phyloP scores from a whole-genome alignment of 2,113 vertebrate genomes.

The Panthera tigris region DNA sequence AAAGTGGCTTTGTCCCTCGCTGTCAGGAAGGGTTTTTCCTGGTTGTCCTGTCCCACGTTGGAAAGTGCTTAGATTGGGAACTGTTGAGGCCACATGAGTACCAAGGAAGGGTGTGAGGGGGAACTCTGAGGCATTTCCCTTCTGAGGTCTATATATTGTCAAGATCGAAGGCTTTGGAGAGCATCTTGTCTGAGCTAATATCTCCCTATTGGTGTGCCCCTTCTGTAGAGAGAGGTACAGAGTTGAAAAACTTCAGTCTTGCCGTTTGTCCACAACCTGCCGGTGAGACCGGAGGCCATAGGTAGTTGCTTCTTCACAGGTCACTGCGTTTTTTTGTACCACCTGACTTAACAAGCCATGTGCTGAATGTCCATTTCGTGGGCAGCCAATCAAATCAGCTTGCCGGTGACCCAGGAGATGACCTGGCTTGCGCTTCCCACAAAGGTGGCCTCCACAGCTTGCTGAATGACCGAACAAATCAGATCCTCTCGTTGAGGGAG shows the following conservation, averaged over 20 bases:
- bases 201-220: neutral
- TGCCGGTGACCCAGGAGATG: neutral
- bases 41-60: neutral
- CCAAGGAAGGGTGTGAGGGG: neutral
- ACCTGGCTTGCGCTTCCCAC: neutral
- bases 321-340: neutral
- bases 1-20: neutral
- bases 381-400: neutral
- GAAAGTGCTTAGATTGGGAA: neutral
- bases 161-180: neutral
- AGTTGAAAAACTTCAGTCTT: neutral
- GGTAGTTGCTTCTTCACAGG: neutral
- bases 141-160: neutral
- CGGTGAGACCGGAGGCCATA: neutral
- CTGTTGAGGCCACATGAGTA: neutral
- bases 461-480: neutral
- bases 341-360: neutral
- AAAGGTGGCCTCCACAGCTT: neutral
- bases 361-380: neutral
- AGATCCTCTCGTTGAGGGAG: neutral
- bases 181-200: neutral
- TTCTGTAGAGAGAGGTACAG: neutral
- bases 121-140: neutral
- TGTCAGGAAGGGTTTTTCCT: neutral
- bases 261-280: neutral